A percentile compares a stretch with the other conserved stretches of the same genome.
phyloP scores from a whole-genome alignment of 1,140 invertebrate species.

The Drosophila leontia region DNA sequence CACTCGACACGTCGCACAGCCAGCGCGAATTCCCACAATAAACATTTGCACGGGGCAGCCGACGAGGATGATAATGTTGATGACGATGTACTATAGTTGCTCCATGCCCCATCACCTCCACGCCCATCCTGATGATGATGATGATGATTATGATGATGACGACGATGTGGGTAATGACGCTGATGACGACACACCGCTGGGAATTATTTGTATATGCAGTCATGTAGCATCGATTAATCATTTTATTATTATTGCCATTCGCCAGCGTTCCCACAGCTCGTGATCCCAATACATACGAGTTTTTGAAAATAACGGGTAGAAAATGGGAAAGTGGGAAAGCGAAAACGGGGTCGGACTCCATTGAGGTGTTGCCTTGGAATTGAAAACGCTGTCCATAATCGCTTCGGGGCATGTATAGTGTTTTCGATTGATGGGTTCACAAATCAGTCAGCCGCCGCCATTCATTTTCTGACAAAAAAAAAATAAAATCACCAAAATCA shows the following conservation, averaged over 20 bases:
- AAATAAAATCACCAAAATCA: background rate
- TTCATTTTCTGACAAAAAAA: background rate
- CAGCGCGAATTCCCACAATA: conserved; percentile 79
- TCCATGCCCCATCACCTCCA: background rate
- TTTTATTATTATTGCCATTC: conserved; percentile 81
- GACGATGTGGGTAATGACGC: conserved; percentile 65
- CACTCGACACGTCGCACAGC: conserved; percentile 62
- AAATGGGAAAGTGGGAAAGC: conserved; percentile 1
- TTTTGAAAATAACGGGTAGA: conserved; percentile 9
- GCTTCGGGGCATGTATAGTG: conserved; percentile 11
- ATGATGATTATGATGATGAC: conserved; percentile 39
- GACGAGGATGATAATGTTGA: conserved; percentile 64
- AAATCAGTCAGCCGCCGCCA: conserved; percentile 6
- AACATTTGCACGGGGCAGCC: conserved; percentile 72
- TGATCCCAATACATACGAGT: conserved; percentile 73
- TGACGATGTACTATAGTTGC: conserved; percentile 50
- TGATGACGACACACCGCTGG: conserved; percentile 74
- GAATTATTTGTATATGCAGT: conserved; percentile 83
- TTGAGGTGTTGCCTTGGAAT: conserved; percentile 8
- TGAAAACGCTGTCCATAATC: conserved; percentile 33
- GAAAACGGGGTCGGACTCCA: conserved; percentile 1
- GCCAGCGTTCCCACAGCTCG: conserved; percentile 74
- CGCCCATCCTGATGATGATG: conserved; percentile 12
- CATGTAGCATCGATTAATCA: conserved; percentile 84
- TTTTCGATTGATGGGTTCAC: conserved; percentile 19